Evolutionary conservation across 2,888 invertebrate species (phyloP).

Genomic region (Malachius bipustulatus): DNA sequence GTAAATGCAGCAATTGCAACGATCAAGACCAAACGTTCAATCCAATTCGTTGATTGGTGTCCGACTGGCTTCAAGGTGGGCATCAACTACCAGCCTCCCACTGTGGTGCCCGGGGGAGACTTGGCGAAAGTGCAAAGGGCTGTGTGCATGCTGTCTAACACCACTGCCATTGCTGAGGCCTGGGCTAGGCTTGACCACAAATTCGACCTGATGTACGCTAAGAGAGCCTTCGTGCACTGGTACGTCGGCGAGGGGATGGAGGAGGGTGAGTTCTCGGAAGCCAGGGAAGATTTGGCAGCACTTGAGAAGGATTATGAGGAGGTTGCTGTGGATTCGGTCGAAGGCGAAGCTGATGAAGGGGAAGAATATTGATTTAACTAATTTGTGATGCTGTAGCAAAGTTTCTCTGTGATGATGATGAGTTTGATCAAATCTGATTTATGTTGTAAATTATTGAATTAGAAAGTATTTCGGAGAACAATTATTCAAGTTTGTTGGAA

Average conservation of each 20-base stretch:
- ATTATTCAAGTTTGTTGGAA: too few relatives aligned
- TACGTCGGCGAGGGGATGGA: slow-evolving; percentile 43
- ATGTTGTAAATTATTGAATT: too few relatives aligned
- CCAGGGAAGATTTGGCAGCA: slow-evolving; percentile 42
- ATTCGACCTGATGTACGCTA: slow-evolving; percentile 58
- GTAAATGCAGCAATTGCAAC: slow-evolving; percentile 45
- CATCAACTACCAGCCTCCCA: slow-evolving; percentile 42
- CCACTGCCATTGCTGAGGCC: slow-evolving; percentile 55
- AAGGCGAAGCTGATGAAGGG: slow-evolving; percentile 52
- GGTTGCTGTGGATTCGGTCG: slow-evolving; percentile 61
- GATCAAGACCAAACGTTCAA: slow-evolving; percentile 45
- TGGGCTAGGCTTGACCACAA: slow-evolving; percentile 57
- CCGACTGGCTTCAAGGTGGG: slow-evolving; percentile 35
- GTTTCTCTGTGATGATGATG: too few relatives aligned
- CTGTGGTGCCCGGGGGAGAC: slow-evolving; percentile 41
- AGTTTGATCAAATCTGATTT: too few relatives aligned
- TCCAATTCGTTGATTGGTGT: slow-evolving; percentile 34
- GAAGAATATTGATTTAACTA: slow-evolving; percentile 58
- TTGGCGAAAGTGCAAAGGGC: slow-evolving; percentile 50
- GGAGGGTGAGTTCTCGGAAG: slow-evolving; percentile 43
- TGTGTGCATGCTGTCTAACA: slow-evolving; percentile 54
- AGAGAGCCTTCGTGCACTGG: slow-evolving; percentile 62
- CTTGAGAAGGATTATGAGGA: slow-evolving; percentile 40
- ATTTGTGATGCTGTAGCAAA: too few relatives aligned
- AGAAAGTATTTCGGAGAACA: too few relatives aligned